A percentile compares a stretch with the other conserved stretches of the same genome.
Conservation (phyloP, 2,113 vertebrate species). For the Crotalus horridus region DNA sequence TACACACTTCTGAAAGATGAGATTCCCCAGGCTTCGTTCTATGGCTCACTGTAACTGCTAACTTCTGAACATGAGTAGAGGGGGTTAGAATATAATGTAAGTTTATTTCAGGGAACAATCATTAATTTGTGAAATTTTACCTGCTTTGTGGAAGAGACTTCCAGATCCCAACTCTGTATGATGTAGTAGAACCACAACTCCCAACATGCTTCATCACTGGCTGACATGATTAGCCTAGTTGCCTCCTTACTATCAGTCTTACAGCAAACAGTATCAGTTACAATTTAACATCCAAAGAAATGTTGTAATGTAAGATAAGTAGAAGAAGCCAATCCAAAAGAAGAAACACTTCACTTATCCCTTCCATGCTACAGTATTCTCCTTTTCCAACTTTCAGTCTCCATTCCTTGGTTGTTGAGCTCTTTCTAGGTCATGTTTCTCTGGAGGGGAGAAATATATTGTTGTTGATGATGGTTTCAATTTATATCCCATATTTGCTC, state of each 20-base stretch:
- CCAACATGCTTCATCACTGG: neutral
- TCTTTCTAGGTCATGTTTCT: neutral
- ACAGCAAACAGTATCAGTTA: neutral
- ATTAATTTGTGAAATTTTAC: neutral
- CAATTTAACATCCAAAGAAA: neutral
- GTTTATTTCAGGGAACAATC: neutral
- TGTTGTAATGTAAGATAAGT: neutral
- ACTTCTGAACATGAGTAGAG: neutral
- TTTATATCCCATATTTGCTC: neutral
- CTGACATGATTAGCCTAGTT: neutral
- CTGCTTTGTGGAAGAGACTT: neutral
- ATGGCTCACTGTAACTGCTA: neutral
- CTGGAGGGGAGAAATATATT: neutral
- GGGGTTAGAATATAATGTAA: neutral
- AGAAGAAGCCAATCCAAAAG: neutral
- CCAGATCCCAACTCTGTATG: neutral
- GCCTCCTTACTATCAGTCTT: neutral
- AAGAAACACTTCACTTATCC: neutral
- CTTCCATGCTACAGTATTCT: neutral
- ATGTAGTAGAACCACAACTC: neutral
- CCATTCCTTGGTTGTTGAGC: neutral
- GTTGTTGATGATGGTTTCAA: neutral
- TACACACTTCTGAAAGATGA: neutral
- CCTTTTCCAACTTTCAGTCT: neutral
- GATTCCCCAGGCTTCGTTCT: neutral